Base-by-base conservation (phyloP, 2,113 vertebrate species). In the Scopus umbretta region DNA sequence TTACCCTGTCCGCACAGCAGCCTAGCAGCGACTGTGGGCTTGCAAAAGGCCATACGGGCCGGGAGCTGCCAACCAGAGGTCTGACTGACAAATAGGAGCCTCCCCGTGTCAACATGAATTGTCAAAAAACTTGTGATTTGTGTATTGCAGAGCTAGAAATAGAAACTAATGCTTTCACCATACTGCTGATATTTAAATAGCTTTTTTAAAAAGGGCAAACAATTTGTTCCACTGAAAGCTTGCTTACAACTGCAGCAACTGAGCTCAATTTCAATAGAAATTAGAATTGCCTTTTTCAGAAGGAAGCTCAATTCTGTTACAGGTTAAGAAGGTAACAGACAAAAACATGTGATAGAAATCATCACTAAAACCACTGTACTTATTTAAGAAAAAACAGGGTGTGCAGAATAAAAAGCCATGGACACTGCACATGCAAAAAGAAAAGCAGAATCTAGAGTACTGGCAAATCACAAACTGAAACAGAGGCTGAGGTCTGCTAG, bases 241-340 rank as follows among this genome's bases (percentile, higher is more conserved):
- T 80, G 25, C 61, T 71, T 74, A 79, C 45, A 74, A 68, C 23
- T 9, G 80, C 79, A 80, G 22, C 27, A 67, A 72, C 67, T 73
- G 61, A 53, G n/a, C 82, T 94, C 42, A n/a, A 27, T 66, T 62
- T 89, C 83, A 84, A 36, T 11, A 84, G 78, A 62, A 83, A 78
- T 78, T 59, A 86, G 49, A 93, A 88, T 14, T 80, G 36, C 34
- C 49, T 85, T 75, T 94, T 82, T 17, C 50, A 65, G 94, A 62
- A 38, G 30, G 83, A 95, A 94, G 63, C 11, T 87, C 16, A 47
- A 25, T 59, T 91, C 42, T 74, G 36, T 63, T 47, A 91, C 91
- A 96, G 45, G 86, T 90, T 93, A 94, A 96, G 49, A 79, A 82
- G 15, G 45, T 59, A 91, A 79, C 3, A 89, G 67, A 63, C 17